Evolutionary conservation across 2,888 invertebrate species (phyloP).

Genomic region (Melieria omissa): DNA sequence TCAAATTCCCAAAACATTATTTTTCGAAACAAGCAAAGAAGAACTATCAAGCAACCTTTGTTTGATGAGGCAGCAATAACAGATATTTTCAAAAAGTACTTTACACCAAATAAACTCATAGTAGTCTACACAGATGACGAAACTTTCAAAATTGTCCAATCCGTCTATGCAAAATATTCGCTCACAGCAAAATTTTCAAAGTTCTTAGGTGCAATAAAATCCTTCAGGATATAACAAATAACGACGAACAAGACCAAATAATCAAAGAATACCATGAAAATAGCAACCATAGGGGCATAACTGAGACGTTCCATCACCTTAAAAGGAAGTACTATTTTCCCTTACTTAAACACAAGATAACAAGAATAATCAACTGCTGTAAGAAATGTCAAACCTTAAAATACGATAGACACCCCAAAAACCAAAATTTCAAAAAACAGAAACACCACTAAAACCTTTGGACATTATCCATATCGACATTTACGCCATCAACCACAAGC

Average conservation of each 20-base stretch:
- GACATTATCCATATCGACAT: conserved; percentile 35
- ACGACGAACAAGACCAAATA: conserved; percentile 40
- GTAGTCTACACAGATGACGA: not conserved
- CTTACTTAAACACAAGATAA: conserved; percentile 40
- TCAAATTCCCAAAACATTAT: not conserved
- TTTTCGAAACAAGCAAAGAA: not conserved
- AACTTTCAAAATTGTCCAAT: not conserved
- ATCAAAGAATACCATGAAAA: conserved; percentile 39
- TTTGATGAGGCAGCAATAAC: not conserved
- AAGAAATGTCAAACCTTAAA: conserved; percentile 35
- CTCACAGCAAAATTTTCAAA: no score
- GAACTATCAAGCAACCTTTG: not conserved
- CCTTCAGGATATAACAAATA: conserved; percentile 8
- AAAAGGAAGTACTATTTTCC: conserved; percentile 41
- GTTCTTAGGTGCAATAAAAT: not conserved
- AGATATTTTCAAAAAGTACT: not conserved
- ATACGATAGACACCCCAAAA: conserved; percentile 43
- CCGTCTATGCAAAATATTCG: no score
- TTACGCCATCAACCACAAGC: conserved; percentile 36
- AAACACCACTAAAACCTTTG: no score
- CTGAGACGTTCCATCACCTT: conserved; percentile 38
- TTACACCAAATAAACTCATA: not conserved
- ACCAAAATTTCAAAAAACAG: conserved; percentile 26
- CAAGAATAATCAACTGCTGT: conserved; percentile 43
- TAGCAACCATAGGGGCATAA: conserved; percentile 39